Evolutionary conservation across 2,888 invertebrate genomes (phyloP).

Genomic region (Orgyia antiqua): DNA sequence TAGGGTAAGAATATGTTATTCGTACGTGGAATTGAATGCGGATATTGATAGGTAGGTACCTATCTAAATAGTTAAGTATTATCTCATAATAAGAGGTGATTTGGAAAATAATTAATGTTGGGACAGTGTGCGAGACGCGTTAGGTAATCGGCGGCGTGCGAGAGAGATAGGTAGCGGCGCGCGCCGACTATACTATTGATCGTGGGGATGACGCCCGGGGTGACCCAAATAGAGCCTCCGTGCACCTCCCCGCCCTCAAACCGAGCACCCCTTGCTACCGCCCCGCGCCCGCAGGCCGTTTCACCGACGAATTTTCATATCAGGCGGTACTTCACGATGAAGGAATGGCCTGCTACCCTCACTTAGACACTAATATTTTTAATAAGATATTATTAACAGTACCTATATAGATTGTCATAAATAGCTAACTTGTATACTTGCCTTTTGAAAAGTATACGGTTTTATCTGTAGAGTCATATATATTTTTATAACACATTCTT

Average conservation of each 20-base stretch:
- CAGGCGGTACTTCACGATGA: conserved; percentile 61
- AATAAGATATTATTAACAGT: conserved; percentile 44
- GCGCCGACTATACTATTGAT: conserved; percentile 72
- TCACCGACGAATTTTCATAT: conserved; percentile 74
- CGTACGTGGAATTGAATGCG: too few relatives aligned
- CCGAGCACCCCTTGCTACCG: conserved; percentile 38
- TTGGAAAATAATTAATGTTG: conserved; percentile 68
- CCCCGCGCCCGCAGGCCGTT: conserved; percentile 45
- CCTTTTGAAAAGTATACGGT: too few relatives aligned
- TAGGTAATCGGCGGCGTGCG: conserved; percentile 64
- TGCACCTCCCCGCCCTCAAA: conserved; percentile 51
- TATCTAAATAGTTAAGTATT: conserved; percentile 36
- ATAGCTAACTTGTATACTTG: too few relatives aligned
- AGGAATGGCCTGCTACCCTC: conserved; percentile 58
- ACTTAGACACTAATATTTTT: conserved; percentile 56
- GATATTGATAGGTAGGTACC: too few relatives aligned
- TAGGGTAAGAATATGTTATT: too few relatives aligned
- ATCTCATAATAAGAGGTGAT: conserved; percentile 41
- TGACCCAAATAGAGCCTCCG: conserved; percentile 77
- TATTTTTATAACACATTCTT: too few relatives aligned
- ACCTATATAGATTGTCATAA: too few relatives aligned
- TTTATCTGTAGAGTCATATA: too few relatives aligned
- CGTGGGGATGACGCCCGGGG: conserved; percentile 75
- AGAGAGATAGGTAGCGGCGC: conserved; percentile 62
- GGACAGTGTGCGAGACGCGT: conserved; percentile 66